Evolutionary conservation across 2,797 vertebrate species (phyloP), one percentile per base, ranked within the genome.

Genomic region (Labeo calbasu): DNA sequence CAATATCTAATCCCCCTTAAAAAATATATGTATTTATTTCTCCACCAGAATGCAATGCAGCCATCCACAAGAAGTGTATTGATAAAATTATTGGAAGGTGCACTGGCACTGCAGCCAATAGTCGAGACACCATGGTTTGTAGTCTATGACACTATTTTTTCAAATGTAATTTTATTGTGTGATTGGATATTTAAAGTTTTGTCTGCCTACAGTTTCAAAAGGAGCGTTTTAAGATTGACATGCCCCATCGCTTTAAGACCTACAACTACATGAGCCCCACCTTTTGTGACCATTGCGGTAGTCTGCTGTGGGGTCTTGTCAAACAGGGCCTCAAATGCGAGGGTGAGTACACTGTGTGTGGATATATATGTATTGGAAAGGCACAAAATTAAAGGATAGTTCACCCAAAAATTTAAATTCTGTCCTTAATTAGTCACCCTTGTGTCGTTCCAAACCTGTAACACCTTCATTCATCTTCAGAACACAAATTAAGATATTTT

Each of bases 11-110:
- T 4, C 32, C 32, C 32, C 4, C 32, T 36, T 36, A 36, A 36
- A 36, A 4, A 36, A 36, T 36, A 36, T 5, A 36, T 36, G 32
- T 4, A 36, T 17, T 65, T 76, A 68, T 79, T 78, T 53, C 3
- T 71, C 78, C 8, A 17, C 91, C 93, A 99, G 98, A 99, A 95
- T 99, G 98, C 92, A 99, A 99, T 76, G 98, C 97, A 84, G 98
- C 98, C 90, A 99, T 99, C 94, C 98, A 99, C 90, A 99, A 99
- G 94, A 99, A 99, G 92, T 99, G 98, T 91, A 99, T 99, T 61
- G 98, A 99, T 91, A 99, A 98, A 95, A 99, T 99, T 94, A 99
- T 99, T 73, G 98, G 98, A 91, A 96, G 98, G 91, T 99, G 98
- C 91, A 99, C 98, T 0, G 98, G 98, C 84, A 99, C 98, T 0